Evolutionary conservation across 2,888 invertebrate genomes (phyloP).

Genomic region (Philereme transversata): DNA sequence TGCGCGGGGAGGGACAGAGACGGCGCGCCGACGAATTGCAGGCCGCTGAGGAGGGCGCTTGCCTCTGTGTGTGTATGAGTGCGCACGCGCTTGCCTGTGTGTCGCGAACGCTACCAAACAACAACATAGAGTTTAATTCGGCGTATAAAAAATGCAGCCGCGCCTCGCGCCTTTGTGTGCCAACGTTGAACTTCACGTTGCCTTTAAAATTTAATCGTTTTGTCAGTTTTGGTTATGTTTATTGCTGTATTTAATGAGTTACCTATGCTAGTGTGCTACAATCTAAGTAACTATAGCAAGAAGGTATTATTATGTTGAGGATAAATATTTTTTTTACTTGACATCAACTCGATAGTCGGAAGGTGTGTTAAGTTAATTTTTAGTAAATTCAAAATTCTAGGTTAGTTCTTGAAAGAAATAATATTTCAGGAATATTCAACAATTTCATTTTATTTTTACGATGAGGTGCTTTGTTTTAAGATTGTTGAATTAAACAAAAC

Average conservation of each 20-base stretch:
- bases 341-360: too few relatives aligned
- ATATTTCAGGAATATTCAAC: too few relatives aligned
- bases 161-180: conserved; percentile 73
- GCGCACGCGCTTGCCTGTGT: conserved; percentile 63
- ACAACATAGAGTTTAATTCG: conserved; percentile 74
- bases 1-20: conserved; percentile 53
- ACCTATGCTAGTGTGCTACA: conserved; percentile 12
- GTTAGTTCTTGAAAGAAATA: too few relatives aligned
- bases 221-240: conserved; percentile 40
- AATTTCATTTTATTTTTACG: too few relatives aligned
- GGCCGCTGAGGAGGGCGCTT: conserved; percentile 75
- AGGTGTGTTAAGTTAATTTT: too few relatives aligned
- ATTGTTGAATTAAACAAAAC: too few relatives aligned
- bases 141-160: conserved; percentile 75
- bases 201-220: conserved; percentile 60
- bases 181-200: conserved; percentile 72
- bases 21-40: conserved; percentile 79
- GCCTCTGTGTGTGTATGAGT: conserved; percentile 74
- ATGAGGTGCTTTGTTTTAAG: too few relatives aligned
- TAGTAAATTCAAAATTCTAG: too few relatives aligned
- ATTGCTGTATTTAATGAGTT: conserved; percentile 20
- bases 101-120: conserved; percentile 58
- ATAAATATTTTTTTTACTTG: too few relatives aligned
- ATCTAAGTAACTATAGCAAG: not conserved
- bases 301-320: too few relatives aligned